Evolutionary conservation across 2,888 invertebrate genomes (phyloP).

Genomic region (Melinaea marsaeus): DNA sequence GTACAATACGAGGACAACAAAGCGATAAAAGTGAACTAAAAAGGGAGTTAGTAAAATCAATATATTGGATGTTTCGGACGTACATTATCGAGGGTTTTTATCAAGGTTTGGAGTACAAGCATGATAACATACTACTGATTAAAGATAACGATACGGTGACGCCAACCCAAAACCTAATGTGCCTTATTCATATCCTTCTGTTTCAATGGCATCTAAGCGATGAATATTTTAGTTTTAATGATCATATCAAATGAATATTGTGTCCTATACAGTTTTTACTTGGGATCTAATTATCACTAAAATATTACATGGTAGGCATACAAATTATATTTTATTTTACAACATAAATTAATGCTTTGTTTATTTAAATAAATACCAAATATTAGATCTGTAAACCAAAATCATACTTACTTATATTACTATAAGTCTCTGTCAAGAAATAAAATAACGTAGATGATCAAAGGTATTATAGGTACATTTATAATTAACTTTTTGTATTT

Average conservation of each 20-base stretch:
- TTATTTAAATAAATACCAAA: too few species aligned
- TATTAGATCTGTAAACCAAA: too few species aligned
- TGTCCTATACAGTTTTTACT: background rate
- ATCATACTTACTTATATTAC: too few species aligned
- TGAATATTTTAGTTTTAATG: background rate
- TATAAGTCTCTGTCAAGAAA: too few species aligned
- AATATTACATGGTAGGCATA: too few species aligned
- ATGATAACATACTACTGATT: constrained; percentile 68
- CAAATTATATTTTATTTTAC: too few species aligned
- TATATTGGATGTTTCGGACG: constrained; percentile 57
- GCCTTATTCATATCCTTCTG: constrained; percentile 22
- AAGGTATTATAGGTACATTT: too few species aligned
- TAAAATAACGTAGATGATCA: too few species aligned
- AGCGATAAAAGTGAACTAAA: constrained; percentile 34
- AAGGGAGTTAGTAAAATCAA: constrained; percentile 54
- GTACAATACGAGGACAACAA: constrained; percentile 27
- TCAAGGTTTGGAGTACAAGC: constrained; percentile 51
- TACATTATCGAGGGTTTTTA: constrained; percentile 59
- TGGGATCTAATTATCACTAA: too few species aligned
- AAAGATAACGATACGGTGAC: constrained; percentile 45
- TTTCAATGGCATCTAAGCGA: constrained; percentile 11
- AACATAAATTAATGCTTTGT: too few species aligned
- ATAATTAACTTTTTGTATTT: too few species aligned
- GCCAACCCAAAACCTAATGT: constrained; percentile 24
- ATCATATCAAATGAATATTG: background rate